Base-by-base conservation (phyloP, 2,888 invertebrate species). In the Quadroppia sp. region DNA sequence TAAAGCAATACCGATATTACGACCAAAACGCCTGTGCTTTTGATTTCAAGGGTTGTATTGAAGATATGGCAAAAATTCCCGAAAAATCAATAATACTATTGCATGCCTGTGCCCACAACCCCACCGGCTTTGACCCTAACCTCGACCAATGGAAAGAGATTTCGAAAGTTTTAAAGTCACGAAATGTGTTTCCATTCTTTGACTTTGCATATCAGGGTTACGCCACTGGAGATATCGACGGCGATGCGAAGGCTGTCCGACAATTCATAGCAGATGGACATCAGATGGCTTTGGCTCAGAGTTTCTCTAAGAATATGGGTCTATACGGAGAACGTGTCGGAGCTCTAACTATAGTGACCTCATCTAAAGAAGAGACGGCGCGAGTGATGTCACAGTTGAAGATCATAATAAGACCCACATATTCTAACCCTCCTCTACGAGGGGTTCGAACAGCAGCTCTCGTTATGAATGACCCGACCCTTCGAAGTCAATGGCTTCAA, bases 181-280 rank as follows among this genome's bases (percentile, higher is more conserved):
- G 82, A 80, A 89, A 93, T 73, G 82, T 97, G 25, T 90, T 90
- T 81, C 92, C 95, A 36, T 98, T 89, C 86, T 94, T 98, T 82
- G 98, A 99, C 84, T 94, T 97, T 95, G 98, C 98, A 45, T 98
- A 98, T 85, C 98, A 98, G 85, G 95, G 94, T 48, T 95, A 94
- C 84, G 94, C 94, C 7, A 91, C 84, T 82, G 89, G 98, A 73
- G 88, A 90, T 82, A 88, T 91, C 6, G 88, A 89, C 81, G 88
- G 86, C 78, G 98, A 99, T 84, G 94, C 97, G 0, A 88, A 87
- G 81, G 94, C 96, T 30, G 89, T 97, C 0, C 87, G 96, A 64
- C 84, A 88, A 78, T 98, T 99, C 82, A 85, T 94, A 75, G 86
- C 90, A 75, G 92, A 96, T 67, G 95, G 96, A 0, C 94, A 95